phyloP scores from a whole-genome alignment of 2,888 invertebrate genomes.

The Drosophila bunnanda region DNA sequence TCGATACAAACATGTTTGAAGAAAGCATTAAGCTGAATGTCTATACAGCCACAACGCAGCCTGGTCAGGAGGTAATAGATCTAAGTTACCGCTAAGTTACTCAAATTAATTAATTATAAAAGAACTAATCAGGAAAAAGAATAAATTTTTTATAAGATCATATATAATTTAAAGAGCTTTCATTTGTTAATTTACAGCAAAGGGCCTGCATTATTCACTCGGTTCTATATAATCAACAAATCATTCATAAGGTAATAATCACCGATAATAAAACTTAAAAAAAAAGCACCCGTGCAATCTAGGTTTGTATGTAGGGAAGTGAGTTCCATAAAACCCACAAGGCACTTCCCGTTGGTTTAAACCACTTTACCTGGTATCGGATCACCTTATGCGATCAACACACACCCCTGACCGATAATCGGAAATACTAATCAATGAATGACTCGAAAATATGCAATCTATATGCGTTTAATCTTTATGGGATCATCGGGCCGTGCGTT shows the following conservation, averaged over 20 bases:
- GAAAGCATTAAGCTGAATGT: slow-evolving; percentile 50
- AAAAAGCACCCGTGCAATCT: slow-evolving; percentile 20
- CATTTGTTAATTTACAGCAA: background rate
- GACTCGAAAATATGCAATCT: slow-evolving; percentile 25
- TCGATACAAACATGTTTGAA: slow-evolving; percentile 57
- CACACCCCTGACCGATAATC: slow-evolving; percentile 30
- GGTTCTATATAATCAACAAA: background rate
- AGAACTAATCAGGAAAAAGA: no score
- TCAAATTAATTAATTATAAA: background rate
- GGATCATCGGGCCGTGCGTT: slow-evolving; percentile 5
- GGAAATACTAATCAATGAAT: slow-evolving; percentile 19
- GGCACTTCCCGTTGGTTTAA: slow-evolving; percentile 10
- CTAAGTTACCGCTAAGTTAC: background rate
- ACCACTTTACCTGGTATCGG: background rate
- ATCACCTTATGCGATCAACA: slow-evolving; percentile 4
- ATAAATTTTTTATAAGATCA: background rate
- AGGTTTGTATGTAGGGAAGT: slow-evolving; percentile 1
- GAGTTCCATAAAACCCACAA: slow-evolving; percentile 4
- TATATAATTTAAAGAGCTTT: background rate
- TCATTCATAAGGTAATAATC: slow-evolving; percentile 9
- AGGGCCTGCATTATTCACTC: slow-evolving; percentile 15
- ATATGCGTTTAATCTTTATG: slow-evolving; percentile 31
- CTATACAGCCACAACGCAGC: slow-evolving; percentile 59
- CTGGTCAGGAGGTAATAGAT: background rate
- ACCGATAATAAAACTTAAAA: slow-evolving; percentile 1